Evolutionary conservation across 2,888 invertebrate species (phyloP), one percentile per base, ranked within the genome.

Genomic region (Drosophila paramelanica): DNA sequence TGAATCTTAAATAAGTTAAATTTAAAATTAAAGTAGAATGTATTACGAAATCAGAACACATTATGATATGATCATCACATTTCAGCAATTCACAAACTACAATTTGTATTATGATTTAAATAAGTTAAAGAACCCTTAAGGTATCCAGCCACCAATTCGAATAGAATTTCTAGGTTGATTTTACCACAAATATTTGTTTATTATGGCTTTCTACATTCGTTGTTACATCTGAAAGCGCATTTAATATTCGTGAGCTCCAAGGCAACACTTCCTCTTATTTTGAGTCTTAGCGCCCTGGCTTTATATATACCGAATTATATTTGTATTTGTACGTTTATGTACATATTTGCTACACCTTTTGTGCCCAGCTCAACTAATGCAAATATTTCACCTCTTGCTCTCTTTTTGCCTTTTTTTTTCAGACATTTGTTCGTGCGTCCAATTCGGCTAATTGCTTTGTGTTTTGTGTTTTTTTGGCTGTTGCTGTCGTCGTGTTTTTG

Each of bases 371-470:
- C 55, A 49, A 71, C 79, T 89, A 89, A 89, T 88, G 88, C 88
- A 84, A 85, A 89, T 88, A 88, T 79, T 78, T 75, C 45, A 75
- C 61, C 59, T 82, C 53, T 73, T 72, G 53, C 65, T 81, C 65
- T 80, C 50, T 72, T 70, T 71, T 31, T 14, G 17, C 2, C 2
- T 20, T 5, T 38, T 67, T 64, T 47, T 67, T 87, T 38, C 88
- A 83, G 83, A 87, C 62, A 74, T 67, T 69, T 67, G 61, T 66
- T 83, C 88, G 77, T 83, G 81, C 89, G 88, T 81, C 61, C 75
- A 70, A 77, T 84, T 72, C 61, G 67, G 89, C 89, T 88, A 83
- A 82, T 89, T 82, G 82, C 82, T 87, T 84, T 80, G 81, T 69
- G 73, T 88, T 41, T 67, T 60, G 71, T 52, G 50, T 51, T 51